Percentiles rank a stretch among this genome's conserved stretches.
Evolutionary conservation across 2,888 invertebrate species (phyloP).

Genomic region (Cactoblastis cactorum): DNA sequence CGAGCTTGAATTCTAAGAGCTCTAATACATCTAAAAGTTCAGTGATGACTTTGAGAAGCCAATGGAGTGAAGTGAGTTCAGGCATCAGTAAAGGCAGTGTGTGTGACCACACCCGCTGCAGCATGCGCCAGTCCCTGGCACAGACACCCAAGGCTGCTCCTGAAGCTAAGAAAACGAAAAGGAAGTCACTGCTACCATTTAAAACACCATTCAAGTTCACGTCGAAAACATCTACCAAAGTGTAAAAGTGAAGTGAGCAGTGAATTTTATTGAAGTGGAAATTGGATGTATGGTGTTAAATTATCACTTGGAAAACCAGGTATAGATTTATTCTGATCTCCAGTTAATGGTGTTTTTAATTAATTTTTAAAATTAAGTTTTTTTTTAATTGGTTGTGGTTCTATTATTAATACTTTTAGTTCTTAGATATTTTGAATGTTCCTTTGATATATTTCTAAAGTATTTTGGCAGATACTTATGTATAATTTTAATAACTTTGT

Average conservation of each 20-base stretch:
- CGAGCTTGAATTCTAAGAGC: slow-evolving; percentile 55
- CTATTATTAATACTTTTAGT: slow-evolving; percentile 10
- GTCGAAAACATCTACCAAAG: slow-evolving; percentile 59
- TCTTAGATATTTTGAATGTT: neutral
- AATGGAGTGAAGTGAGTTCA: slow-evolving; percentile 55
- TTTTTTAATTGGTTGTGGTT: slow-evolving; percentile 31
- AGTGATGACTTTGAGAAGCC: slow-evolving; percentile 45
- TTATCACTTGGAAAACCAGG: neutral
- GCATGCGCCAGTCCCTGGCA: slow-evolving; percentile 38
- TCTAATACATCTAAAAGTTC: slow-evolving; percentile 53
- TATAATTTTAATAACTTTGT: slow-evolving; percentile 18
- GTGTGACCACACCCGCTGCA: slow-evolving; percentile 44
- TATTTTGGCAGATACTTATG: slow-evolving; percentile 11
- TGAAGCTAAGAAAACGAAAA: slow-evolving; percentile 58
- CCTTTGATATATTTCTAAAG: neutral
- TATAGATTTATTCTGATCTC: neutral
- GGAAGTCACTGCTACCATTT: slow-evolving; percentile 65
- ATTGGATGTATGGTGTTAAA: neutral
- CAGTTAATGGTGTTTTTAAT: slow-evolving; percentile 3
- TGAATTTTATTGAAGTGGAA: no score
- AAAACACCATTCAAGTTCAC: slow-evolving; percentile 75
- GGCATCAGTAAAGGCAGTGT: slow-evolving; percentile 38
- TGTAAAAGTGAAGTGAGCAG: slow-evolving; percentile 34
- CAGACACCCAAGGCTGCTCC: slow-evolving; percentile 50
- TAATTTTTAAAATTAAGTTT: neutral